Evolutionary conservation across 2,797 vertebrate genomes (phyloP).

Genomic region (Rhynchotus rufescens): DNA sequence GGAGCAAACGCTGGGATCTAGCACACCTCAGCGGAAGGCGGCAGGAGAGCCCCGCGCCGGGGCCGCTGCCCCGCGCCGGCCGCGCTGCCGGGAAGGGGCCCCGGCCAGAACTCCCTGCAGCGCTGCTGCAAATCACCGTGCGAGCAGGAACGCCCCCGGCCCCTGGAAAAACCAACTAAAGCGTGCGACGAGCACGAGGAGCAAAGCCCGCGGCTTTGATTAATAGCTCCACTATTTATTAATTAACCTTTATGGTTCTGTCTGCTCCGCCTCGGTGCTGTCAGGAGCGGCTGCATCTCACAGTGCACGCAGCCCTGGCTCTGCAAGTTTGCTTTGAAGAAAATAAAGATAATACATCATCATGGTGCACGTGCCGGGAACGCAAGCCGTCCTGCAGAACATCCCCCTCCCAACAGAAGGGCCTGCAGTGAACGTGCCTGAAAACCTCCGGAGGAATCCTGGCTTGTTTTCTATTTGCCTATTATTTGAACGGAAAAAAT

Average conservation of each 20-base stretch:
- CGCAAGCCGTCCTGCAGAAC: background rate
- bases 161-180: background rate
- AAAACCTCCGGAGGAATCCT: background rate
- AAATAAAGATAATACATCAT: background rate
- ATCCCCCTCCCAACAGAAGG: background rate
- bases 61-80: too few species aligned
- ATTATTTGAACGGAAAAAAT: background rate
- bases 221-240: background rate
- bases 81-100: too few species aligned
- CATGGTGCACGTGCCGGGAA: background rate
- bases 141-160: background rate
- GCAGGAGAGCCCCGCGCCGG: constrained; percentile 46
- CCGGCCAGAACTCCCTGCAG: too few species aligned
- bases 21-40: constrained; percentile 69
- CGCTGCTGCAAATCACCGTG: too few species aligned
- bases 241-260: background rate
- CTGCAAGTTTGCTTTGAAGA: background rate
- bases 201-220: background rate
- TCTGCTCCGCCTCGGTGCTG: background rate
- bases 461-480: background rate
- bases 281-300: background rate
- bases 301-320: background rate
- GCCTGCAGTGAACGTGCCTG: rapidly evolving
- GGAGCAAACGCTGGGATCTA: constrained; percentile 69
- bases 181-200: background rate